Evolutionary conservation across 2,113 vertebrate species (phyloP).

Genomic region (Phalacrocorax pelagicus): DNA sequence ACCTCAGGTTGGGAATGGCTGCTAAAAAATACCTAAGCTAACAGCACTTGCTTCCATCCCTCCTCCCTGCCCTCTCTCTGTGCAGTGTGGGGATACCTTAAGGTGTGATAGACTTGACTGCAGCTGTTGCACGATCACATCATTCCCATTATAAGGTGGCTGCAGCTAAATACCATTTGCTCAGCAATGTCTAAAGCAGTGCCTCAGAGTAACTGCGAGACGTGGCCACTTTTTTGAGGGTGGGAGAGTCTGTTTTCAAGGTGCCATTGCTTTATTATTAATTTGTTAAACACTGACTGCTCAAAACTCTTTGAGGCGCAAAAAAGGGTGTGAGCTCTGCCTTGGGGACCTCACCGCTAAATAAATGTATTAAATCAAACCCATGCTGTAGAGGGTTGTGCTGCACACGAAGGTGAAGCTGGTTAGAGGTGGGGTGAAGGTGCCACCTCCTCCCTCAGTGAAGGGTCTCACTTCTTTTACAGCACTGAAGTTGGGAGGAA

Average conservation of each 20-base stretch:
- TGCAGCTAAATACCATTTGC: neutral
- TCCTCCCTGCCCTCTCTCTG: neutral
- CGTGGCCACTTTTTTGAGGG: neutral
- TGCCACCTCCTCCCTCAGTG: neutral
- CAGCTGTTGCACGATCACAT: neutral
- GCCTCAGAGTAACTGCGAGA: conserved; percentile 13
- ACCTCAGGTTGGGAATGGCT: neutral
- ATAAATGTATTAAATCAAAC: neutral
- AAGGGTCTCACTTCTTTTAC: neutral
- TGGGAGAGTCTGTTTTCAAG: neutral
- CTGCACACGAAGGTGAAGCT: neutral
- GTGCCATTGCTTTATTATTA: neutral
- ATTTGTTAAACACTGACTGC: conserved; percentile 29
- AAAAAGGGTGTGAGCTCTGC: neutral
- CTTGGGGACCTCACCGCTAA: neutral
- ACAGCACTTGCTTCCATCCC: neutral
- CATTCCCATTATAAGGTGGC: conserved; percentile 22
- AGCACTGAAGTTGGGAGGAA: neutral
- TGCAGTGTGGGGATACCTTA: neutral
- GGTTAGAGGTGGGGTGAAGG: neutral
- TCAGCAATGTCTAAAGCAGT: neutral
- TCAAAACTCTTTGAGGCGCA: neutral
- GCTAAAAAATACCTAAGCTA: neutral
- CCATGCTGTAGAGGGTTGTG: neutral
- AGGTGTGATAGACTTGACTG: neutral